Conservation (phyloP, 1,140 invertebrate species). For the Euschistus heros region DNA sequence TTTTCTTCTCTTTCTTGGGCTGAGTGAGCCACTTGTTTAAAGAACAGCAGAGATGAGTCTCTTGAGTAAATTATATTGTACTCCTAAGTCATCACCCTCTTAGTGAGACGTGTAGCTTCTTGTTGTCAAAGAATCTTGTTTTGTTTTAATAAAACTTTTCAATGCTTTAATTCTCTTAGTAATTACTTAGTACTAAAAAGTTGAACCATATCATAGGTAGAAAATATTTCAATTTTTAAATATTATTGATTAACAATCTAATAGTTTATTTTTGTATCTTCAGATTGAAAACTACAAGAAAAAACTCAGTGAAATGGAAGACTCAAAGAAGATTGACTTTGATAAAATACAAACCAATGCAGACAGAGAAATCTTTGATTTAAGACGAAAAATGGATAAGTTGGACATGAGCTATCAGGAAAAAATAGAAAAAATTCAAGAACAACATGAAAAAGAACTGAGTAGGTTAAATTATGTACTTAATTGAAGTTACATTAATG, state of each 20-base stretch:
- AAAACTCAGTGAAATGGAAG: slow-evolving; percentile 43
- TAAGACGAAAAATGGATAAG: slow-evolving; percentile 44
- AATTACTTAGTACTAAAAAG: background rate
- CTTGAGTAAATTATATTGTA: too few relatives aligned
- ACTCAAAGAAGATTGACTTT: slow-evolving; percentile 44
- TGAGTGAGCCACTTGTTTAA: too few relatives aligned
- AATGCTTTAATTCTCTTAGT: too few relatives aligned
- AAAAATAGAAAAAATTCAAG: slow-evolving; percentile 44
- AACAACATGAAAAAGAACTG: slow-evolving; percentile 45
- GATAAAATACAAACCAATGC: slow-evolving; percentile 41
- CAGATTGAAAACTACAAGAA: slow-evolving; percentile 45
- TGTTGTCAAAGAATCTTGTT: too few relatives aligned
- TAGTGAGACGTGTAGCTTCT: too few relatives aligned
- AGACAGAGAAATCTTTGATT: slow-evolving; percentile 43
- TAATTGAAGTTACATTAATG: too few relatives aligned
- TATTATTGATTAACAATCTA: background rate
- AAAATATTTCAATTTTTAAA: background rate
- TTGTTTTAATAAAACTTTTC: too few relatives aligned
- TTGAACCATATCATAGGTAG: background rate
- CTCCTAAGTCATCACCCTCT: too few relatives aligned
- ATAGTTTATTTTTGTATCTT: slow-evolving; percentile 24
- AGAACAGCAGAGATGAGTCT: too few relatives aligned
- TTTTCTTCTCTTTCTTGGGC: too few relatives aligned
- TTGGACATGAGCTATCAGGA: slow-evolving; percentile 44
- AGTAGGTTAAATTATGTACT: slow-evolving; percentile 35